Base-by-base conservation (phyloP, 2,888 invertebrate genomes). In the Mythimna loreyi region DNA sequence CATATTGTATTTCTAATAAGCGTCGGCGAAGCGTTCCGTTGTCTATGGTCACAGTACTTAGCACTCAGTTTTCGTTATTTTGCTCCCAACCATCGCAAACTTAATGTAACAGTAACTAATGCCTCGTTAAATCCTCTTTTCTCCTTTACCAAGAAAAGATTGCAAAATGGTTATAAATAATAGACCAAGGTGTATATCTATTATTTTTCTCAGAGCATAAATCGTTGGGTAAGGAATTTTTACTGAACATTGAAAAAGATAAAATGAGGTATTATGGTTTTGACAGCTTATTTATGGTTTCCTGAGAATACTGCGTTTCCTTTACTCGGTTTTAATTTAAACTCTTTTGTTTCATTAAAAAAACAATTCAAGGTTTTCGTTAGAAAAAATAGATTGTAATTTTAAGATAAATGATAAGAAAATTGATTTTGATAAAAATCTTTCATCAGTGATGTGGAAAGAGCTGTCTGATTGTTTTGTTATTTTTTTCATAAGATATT, bases 271-370 rank as follows among this genome's bases (percentile, higher is more conserved):
- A 72, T 78, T 61, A 74, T 71, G 55, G 36, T 71, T 74, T 71
- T 63, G 74, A 74, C 78, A 74, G 72, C 25, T 25, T 78, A 59
- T 73, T 73, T 73, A 77, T 73, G 45, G 77, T 70, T 77, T 77
- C 50, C 23, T 57, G 19, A 28, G 72, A 76, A 60, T 40, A 6
- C 61, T 58, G 36, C 19, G 25, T 69, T 76, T 73, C 25, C 50
- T 61, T 57, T 73, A 60, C 77, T 50, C 60, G 60, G 16, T 61
- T 76, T 73, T 40, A 59, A 70, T 70, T 69, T 57, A 40, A 76
- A 76, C n/a, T 50, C 1, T 25, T 49, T 25, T 60, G 6, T 47
- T 56, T 43, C 56, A 19, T 19, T 33, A 43, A 36, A 28, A 19
- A 28, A 43, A 1, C 25, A 11, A 40, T 30, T 30, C 30, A 57